Base-by-base conservation (phyloP, 1,140 invertebrate genomes). In the Heterodera carotae region DNA sequence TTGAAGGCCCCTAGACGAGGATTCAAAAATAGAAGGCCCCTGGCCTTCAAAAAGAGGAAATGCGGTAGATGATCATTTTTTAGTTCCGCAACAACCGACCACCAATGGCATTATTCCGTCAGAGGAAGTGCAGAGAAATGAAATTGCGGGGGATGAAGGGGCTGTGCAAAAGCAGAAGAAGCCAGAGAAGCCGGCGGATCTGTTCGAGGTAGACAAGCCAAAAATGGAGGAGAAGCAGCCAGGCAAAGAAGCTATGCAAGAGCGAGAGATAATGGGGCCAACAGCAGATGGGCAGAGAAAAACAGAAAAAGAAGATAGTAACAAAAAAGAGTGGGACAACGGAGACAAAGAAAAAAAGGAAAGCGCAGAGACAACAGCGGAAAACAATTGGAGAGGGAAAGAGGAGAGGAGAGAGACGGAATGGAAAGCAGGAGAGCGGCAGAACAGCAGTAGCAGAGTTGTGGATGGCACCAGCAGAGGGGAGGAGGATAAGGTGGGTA, bases 401-500 rank as follows among this genome's bases (percentile, higher is more conserved):
- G n/a, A 70, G 18, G 6, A 36, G 33, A 39, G 33, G 31, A 15
- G 27, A 70, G 43, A 33, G 27, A 27, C 6, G 3, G 27, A 27
- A 18, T 6, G 5, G 12, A 12, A 43, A 39, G 53, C 27, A 33
- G 34, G 25, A 31, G 34, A 27, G 36, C 60, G 53, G n/a, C 18
- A 72, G 34, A 72, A n/a, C n/a, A n/a, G n/a, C n/a, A n/a, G n/a
- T n/a, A n/a, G n/a, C n/a, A n/a, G n/a, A n/a, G n/a, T n/a, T n/a
- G n/a, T n/a, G n/a, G n/a, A n/a, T n/a, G n/a, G n/a, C n/a, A n/a
- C n/a, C n/a, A n/a, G n/a, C n/a, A n/a, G 53, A 43, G 53, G 3
- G 34, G 6, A 3, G 70, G 53, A 33, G 36, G 60, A 43, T 36
- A 72, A 72, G 60, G 34, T 27, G 70, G 60, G 53, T n/a, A 56